These are phyloP conservation scores for Scolopax rusticola DNA, from an alignment of 2,797 vertebrate species.

Conservation along the genomic window DNA sequence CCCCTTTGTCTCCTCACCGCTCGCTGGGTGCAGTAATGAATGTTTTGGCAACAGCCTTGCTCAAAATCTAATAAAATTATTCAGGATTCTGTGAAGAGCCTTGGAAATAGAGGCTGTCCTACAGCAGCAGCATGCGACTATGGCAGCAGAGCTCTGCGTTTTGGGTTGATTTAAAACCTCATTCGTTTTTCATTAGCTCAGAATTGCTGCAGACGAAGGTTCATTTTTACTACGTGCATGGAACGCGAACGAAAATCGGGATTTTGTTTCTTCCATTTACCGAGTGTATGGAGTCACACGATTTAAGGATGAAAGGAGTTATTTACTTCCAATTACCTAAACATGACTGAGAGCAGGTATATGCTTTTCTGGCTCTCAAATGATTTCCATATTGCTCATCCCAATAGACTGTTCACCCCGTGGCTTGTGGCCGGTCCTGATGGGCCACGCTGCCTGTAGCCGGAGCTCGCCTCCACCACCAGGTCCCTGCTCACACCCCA, in stretches of 20 bases:
- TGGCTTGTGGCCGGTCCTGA: accelerated
- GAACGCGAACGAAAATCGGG: constrained; percentile 29
- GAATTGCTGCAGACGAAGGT: constrained; percentile 69
- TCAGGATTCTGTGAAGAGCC: constrained; percentile 48
- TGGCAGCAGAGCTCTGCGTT: constrained; percentile 21
- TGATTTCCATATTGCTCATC: not conserved
- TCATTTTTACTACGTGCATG: constrained; percentile 45
- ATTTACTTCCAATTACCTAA: constrained; percentile 46
- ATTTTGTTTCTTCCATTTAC: constrained; percentile 51
- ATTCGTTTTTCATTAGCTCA: constrained; percentile 72
- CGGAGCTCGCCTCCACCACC: not conserved
- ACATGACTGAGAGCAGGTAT: not conserved
- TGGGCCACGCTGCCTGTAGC: not conserved
- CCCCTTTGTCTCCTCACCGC: accelerated
- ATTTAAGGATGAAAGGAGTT: constrained; percentile 20
- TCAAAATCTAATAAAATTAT: constrained; percentile 53
- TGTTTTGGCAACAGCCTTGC: constrained; percentile 54
- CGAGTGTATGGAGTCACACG: not conserved
- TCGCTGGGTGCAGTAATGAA: not conserved
- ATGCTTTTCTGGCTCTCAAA: not conserved
- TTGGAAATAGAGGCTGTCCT: constrained; percentile 57
- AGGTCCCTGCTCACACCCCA: not conserved
- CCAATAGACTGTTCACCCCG: not conserved
- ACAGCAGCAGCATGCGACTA: not conserved
- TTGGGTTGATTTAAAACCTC: constrained; percentile 72